phyloP scores from a whole-genome alignment of 2,888 invertebrate species.

The Hypselothyrea guttata region DNA sequence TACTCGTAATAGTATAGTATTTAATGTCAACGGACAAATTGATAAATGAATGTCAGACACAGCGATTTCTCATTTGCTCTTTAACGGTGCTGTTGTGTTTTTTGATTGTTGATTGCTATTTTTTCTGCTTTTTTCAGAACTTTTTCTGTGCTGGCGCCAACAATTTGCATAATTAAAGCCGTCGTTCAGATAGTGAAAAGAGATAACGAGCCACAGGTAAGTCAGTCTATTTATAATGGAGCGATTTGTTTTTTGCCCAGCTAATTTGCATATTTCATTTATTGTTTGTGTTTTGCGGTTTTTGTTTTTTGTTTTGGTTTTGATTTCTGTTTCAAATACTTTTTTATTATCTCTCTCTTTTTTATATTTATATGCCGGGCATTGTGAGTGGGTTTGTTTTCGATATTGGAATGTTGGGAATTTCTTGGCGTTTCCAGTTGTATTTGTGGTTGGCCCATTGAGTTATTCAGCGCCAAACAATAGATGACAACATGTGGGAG shows the following conservation, averaged over 20 bases:
- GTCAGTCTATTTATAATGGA: constrained; percentile 53
- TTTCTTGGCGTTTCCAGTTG: constrained; percentile 49
- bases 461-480: constrained; percentile 20
- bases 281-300: neutral
- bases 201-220: constrained; percentile 58
- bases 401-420: constrained; percentile 34
- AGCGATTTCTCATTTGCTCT: constrained; percentile 38
- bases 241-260: constrained; percentile 57
- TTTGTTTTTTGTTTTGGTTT: too few species aligned
- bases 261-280: constrained; percentile 34
- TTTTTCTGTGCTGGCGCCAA: constrained; percentile 63
- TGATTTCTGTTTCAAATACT: too few species aligned
- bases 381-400: constrained; percentile 21
- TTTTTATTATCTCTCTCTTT: too few species aligned
- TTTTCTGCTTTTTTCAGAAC: constrained; percentile 12
- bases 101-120: constrained; percentile 7
- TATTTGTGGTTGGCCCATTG: constrained; percentile 22
- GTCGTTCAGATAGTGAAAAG: constrained; percentile 47
- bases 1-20: constrained; percentile 14
- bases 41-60: constrained; percentile 28
- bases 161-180: constrained; percentile 69
- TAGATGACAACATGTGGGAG: constrained; percentile 38
- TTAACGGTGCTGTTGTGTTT: constrained; percentile 32
- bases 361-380: too few species aligned
- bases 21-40: constrained; percentile 14